Evolutionary conservation across 2,888 invertebrate genomes (phyloP).

Genomic region (Cremastinae sp.): DNA sequence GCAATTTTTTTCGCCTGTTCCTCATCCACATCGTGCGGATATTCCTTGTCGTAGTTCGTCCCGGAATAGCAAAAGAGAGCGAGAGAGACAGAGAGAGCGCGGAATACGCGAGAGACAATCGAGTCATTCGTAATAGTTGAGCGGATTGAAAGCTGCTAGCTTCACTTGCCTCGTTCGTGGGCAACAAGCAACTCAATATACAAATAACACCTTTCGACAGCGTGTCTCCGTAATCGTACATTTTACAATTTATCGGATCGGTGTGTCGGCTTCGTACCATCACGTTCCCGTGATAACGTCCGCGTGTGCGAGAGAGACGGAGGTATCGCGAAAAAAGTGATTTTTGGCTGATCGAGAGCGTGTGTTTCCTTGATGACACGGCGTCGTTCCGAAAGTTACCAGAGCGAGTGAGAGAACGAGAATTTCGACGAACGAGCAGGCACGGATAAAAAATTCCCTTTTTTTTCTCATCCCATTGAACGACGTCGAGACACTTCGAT

Average conservation of each 20-base stretch:
- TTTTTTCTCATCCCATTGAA: not conserved
- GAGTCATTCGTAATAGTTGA: slow-evolving; percentile 3
- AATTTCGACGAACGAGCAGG: not conserved
- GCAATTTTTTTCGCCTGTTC: slow-evolving; percentile 11
- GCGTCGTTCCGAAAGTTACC: slow-evolving; percentile 26
- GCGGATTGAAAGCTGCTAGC: slow-evolving; percentile 48
- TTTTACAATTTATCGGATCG: slow-evolving; percentile 12
- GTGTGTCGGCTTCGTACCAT: slow-evolving; percentile 4
- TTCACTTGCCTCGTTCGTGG: slow-evolving; percentile 56
- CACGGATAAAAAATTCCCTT: not conserved
- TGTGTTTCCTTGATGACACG: slow-evolving; percentile 43
- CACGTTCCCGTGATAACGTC: not conserved
- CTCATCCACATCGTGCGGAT: not conserved
- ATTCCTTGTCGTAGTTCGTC: not conserved
- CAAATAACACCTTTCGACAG: slow-evolving; percentile 51
- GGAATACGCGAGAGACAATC: slow-evolving; percentile 12
- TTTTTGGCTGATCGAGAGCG: slow-evolving; percentile 30
- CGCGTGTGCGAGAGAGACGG: slow-evolving; percentile 7
- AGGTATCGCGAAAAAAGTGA: slow-evolving; percentile 15
- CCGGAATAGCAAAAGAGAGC: not conserved
- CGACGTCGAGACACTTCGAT: slow-evolving; percentile 7
- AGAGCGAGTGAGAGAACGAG: not conserved
- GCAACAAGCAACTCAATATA: slow-evolving; percentile 53
- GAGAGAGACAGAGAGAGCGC: slow-evolving; percentile 1
- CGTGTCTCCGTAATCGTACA: slow-evolving; percentile 37